These are phyloP conservation scores for Chorisops tibialis DNA, from an alignment of 2,888 invertebrate species.

Conservation along the genomic window DNA sequence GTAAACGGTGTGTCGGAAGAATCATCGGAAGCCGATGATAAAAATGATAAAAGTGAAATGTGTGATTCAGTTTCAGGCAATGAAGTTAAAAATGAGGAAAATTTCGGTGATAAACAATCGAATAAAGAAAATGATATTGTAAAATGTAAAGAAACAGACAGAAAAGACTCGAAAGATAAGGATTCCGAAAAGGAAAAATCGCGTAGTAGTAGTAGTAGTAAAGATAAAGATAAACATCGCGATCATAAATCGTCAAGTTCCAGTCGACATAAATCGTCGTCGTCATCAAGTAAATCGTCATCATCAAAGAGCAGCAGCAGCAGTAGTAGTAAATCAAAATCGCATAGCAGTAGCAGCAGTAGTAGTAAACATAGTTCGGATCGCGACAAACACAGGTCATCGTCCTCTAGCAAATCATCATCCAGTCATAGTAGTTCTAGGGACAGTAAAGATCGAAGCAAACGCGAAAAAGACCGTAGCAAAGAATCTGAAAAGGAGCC, in stretches of 20 bases:
- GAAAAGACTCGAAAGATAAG: conserved; percentile 38
- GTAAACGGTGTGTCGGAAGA: conserved; percentile 36
- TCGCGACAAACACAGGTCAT: conserved; percentile 36
- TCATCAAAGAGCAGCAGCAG: conserved; percentile 40
- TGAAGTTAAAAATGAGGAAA: conserved; percentile 40
- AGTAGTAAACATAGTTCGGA: conserved; percentile 54
- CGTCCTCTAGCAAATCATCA: conserved; percentile 27
- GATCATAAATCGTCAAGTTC: conserved; percentile 37
- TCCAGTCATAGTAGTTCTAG: conserved; percentile 29
- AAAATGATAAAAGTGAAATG: conserved; percentile 22
- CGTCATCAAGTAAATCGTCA: conserved; percentile 34
- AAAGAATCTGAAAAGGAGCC: conserved; percentile 36
- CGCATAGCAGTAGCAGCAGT: conserved; percentile 29
- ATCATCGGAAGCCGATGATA: not conserved
- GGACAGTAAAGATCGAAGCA: conserved; percentile 34
- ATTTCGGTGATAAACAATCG: conserved; percentile 34
- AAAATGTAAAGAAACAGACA: conserved; percentile 43
- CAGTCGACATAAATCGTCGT: conserved; percentile 34
- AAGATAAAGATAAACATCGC: conserved; percentile 42
- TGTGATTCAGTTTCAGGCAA: conserved; percentile 17
- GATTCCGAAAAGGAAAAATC: conserved; percentile 47
- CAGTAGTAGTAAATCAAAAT: conserved; percentile 26
- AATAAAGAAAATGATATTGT: conserved; percentile 44
- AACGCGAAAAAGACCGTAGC: conserved; percentile 34
- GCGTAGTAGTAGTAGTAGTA: conserved; percentile 43